Evolutionary conservation across 2,888 invertebrate genomes (phyloP), one percentile per base, ranked within the genome.

Genomic region (Phengaris alcon): DNA sequence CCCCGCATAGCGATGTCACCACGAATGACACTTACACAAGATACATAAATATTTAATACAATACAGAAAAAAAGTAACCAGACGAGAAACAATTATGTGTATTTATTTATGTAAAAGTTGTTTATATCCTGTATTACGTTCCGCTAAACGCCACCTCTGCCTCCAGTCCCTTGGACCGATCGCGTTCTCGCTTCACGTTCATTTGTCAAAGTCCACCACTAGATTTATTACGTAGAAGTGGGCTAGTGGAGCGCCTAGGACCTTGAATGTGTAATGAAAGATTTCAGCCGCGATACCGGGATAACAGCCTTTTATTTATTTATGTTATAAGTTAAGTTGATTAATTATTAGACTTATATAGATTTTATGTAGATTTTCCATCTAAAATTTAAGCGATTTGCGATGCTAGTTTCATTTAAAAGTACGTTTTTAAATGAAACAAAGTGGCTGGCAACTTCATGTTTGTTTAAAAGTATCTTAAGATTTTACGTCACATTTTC

Each of bases 201-300:
- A 82, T 82, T 82, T 81, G 81, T 82, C 82, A 82, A 81, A 81
- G 82, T 82, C 82, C 79, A 79, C 78, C 76, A 77, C 75, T 79
- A 80, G 79, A 79, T 81, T 80, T 81, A 81, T 80, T 81, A 80
- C 80, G 79, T 80, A 79, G 78, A 79, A 64, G 78, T 78, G 79
- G 74, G 80, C 79, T 74, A 79, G 80, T 82, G 78, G 81, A 77
- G 79, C 51, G 74, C 76, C 64, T 57, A 74, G 76, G 76, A 77
- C 78, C 78, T 79, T 80, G 80, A 78, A 78, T 77, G 57, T 72
- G 75, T 77, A 78, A 78, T 76, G 74, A 69, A 52, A 72, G 72
- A 72, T 72, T 52, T 72, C 72, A 52, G 72, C 35, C 52, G 12
- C 51, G 72, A 72, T 72, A 72, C 13, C 15, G n/a, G 15, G 72